These are phyloP conservation scores for Dolichopus griseipennis DNA, from an alignment of 2,888 invertebrate genomes.

Conservation along the genomic window DNA sequence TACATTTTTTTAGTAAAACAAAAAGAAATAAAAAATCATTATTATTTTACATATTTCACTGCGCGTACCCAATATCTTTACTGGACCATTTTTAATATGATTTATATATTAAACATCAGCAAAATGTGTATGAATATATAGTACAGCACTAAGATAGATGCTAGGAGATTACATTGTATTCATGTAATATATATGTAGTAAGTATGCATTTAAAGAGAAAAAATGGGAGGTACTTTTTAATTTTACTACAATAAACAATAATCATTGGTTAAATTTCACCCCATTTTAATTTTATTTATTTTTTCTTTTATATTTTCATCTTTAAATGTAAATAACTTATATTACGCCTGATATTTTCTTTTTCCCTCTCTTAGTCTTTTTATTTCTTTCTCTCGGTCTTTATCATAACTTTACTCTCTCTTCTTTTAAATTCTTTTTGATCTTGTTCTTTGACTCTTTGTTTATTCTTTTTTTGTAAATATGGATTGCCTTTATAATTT, in stretches of 20 bases:
- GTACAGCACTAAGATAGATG: conserved; percentile 14
- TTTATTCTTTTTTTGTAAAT: too few species aligned
- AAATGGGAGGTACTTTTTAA: background rate
- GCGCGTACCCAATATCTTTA: conserved; percentile 15
- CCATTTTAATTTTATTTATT: background rate
- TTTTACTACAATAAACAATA: background rate
- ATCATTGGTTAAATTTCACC: conserved; percentile 9
- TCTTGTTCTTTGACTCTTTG: too few species aligned
- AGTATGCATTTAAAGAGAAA: background rate
- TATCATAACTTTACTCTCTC: too few species aligned
- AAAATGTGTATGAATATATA: too few species aligned
- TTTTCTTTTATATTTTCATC: background rate
- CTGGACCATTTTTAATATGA: conserved; percentile 18
- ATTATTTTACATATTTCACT: conserved; percentile 28
- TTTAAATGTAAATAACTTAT: background rate
- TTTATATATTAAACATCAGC: too few species aligned
- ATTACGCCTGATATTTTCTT: background rate
- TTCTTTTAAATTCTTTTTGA: too few species aligned
- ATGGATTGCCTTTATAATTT: too few species aligned
- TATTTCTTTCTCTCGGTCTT: background rate
- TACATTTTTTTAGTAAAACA: too few species aligned
- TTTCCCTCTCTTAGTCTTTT: background rate
- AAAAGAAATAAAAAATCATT: too few species aligned
- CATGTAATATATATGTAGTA: background rate
- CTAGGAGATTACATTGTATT: too few species aligned